These are phyloP conservation scores for Drosophila antonietae DNA, from an alignment of 2,888 invertebrate genomes.

Conservation along the genomic window DNA sequence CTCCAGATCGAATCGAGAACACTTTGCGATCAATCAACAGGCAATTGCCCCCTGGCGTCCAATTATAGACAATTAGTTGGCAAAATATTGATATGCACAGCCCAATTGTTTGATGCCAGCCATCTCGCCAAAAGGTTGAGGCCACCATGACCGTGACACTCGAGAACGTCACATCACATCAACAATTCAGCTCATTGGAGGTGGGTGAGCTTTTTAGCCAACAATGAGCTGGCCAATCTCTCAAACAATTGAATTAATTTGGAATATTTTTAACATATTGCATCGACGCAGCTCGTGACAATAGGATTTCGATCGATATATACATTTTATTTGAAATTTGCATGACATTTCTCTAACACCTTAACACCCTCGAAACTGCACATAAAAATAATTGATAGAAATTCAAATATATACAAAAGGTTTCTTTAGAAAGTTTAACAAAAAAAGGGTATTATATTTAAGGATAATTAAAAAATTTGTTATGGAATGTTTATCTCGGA, in stretches of 20 bases:
- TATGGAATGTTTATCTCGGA: too few species aligned
- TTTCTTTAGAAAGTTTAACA: too few species aligned
- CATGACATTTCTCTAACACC: background rate
- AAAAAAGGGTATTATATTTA: too few species aligned
- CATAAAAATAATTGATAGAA: background rate
- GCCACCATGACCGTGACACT: conserved; percentile 67
- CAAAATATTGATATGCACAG: conserved; percentile 63
- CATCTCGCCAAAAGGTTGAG: conserved; percentile 45
- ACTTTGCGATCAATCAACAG: conserved; percentile 66
- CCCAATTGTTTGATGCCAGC: conserved; percentile 30
- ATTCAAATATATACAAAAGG: background rate
- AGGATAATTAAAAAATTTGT: too few species aligned
- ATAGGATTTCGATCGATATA: conserved; percentile 30
- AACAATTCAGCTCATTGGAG: conserved; percentile 24
- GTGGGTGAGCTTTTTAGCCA: conserved; percentile 56
- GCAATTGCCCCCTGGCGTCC: conserved; percentile 52
- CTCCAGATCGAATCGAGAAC: conserved; percentile 48
- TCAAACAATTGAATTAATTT: conserved; percentile 60
- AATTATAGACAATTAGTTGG: conserved; percentile 75
- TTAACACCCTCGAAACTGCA: conserved; percentile 17
- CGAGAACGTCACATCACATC: conserved; percentile 34
- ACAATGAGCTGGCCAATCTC: conserved; percentile 49
- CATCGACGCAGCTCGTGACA: conserved; percentile 36
- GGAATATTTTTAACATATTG: conserved; percentile 47
- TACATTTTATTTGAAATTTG: conserved; percentile 46